A percentile compares a stretch with the other conserved stretches of the same genome.
These are phyloP conservation scores for Platichthys flesus DNA, from an alignment of 2,113 vertebrate genomes.

Conservation along the genomic window DNA sequence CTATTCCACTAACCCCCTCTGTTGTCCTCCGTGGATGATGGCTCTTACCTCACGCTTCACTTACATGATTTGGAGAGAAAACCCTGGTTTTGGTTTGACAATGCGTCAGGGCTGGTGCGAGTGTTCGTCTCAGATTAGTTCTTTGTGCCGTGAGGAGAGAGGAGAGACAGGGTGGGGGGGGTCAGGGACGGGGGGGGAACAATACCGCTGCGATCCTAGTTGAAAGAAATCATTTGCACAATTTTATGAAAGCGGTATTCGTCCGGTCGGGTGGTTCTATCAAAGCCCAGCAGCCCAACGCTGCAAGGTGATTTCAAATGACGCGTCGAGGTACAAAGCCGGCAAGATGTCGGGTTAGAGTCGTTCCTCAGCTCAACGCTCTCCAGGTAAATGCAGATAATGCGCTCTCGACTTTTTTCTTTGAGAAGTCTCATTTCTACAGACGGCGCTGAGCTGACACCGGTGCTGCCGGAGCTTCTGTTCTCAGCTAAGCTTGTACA, in stretches of 20 bases:
- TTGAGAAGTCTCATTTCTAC: constrained; percentile 65
- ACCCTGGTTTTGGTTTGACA: constrained; percentile 60
- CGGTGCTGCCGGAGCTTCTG: constrained; percentile 53
- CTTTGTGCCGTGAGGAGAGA: constrained; percentile 56
- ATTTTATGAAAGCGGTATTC: constrained; percentile 75
- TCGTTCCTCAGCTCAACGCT: constrained; percentile 70
- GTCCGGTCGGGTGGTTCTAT: constrained; percentile 72
- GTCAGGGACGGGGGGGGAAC: constrained; percentile 34
- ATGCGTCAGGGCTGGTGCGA: constrained; percentile 56
- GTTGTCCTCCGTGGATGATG: constrained; percentile 51
- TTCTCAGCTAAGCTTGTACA: constrained; percentile 64
- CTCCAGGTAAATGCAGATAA: constrained; percentile 76
- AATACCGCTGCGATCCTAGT: constrained; percentile 65
- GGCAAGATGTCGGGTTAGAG: constrained; percentile 59
- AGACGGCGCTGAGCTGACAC: constrained; percentile 63
- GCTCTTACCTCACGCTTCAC: constrained; percentile 57
- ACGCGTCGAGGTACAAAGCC: constrained; percentile 54
- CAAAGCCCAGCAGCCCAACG: constrained; percentile 60
- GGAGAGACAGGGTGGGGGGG: constrained; percentile 32
- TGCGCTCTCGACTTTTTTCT: constrained; percentile 62
- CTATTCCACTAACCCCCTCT: constrained; percentile 49
- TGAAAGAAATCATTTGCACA: constrained; percentile 74
- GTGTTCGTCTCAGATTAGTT: constrained; percentile 77
- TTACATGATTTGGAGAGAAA: constrained; percentile 63
- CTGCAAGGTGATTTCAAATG: constrained; percentile 66